phyloP scores from a whole-genome alignment of 35 echinoderm and acorn worm genomes.

The Diadema setosum region DNA sequence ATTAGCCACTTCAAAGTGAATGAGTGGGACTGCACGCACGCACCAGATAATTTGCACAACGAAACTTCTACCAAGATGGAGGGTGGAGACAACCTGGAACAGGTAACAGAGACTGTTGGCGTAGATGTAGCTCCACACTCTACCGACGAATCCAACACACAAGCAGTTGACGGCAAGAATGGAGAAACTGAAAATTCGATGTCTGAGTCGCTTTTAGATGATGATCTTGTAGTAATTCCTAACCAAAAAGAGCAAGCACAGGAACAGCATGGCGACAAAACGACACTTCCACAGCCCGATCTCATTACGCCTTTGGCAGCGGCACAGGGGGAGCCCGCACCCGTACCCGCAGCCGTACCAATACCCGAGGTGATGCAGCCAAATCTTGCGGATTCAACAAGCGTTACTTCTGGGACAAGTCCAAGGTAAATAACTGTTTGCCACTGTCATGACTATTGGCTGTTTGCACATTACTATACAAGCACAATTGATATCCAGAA shows the following conservation, averaged over 20 bases:
- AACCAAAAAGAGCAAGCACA: not conserved
- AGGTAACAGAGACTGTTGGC: not conserved
- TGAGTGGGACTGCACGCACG: too few relatives aligned
- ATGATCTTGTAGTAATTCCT: not conserved
- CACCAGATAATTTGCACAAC: too few relatives aligned
- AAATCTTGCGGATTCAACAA: not conserved
- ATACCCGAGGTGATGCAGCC: not conserved
- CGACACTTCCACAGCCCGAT: not conserved
- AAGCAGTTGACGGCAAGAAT: not conserved
- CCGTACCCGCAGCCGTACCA: not conserved
- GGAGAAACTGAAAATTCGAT: not conserved
- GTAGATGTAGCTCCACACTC: not conserved
- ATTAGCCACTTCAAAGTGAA: too few relatives aligned
- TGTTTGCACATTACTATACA: too few relatives aligned
- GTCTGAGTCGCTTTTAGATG: not conserved
- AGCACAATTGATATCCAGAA: too few relatives aligned
- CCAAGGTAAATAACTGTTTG: too few relatives aligned
- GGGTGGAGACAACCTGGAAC: not conserved
- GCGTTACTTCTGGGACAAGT: too few relatives aligned
- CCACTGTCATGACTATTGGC: too few relatives aligned
- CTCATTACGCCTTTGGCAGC: not conserved
- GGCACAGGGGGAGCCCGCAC: not conserved
- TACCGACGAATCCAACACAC: not conserved
- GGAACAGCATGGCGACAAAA: not conserved
- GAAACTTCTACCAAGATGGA: not conserved